Percentiles rank a stretch among this genome's conserved stretches.
phyloP scores from a whole-genome alignment of 2,888 invertebrate species.

The Catocala fraxini region DNA sequence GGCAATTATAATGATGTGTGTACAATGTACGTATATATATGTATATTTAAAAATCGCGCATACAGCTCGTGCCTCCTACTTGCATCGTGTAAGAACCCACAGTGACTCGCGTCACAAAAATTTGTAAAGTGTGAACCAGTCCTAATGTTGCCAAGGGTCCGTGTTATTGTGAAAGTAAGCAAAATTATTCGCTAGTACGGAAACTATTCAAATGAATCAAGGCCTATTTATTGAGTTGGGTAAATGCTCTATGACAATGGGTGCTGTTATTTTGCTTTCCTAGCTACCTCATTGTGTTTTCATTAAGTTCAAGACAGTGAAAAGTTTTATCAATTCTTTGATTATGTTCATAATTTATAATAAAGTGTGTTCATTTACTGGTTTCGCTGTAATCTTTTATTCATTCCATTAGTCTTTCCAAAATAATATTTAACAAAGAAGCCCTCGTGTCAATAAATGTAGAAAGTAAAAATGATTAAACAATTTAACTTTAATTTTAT shows the following conservation, averaged over 20 bases:
- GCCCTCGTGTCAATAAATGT: no score
- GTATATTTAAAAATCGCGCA: no score
- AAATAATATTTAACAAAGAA: no score
- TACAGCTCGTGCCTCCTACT: no score
- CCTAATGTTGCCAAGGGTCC: not conserved
- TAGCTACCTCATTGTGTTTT: constrained; percentile 1
- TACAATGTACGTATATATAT: no score
- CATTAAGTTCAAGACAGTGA: no score
- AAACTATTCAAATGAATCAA: constrained; percentile 55
- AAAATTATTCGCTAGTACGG: constrained; percentile 27
- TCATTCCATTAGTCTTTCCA: no score
- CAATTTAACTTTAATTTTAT: no score
- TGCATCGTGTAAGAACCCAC: not conserved
- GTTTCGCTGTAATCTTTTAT: not conserved
- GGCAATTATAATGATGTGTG: no score
- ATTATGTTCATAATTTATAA: not conserved
- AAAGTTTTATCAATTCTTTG: not conserved
- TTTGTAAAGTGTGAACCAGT: not conserved
- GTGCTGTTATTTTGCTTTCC: constrained; percentile 16
- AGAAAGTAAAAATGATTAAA: no score
- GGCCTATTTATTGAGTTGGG: constrained; percentile 37
- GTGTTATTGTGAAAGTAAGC: constrained; percentile 19
- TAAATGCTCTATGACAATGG: constrained; percentile 26
- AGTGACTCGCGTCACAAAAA: not conserved
- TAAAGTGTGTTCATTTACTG: not conserved